Percentiles rank a stretch among this genome's conserved stretches.
Conservation (phyloP, 2,797 vertebrate genomes). For the Halcyon badia region DNA sequence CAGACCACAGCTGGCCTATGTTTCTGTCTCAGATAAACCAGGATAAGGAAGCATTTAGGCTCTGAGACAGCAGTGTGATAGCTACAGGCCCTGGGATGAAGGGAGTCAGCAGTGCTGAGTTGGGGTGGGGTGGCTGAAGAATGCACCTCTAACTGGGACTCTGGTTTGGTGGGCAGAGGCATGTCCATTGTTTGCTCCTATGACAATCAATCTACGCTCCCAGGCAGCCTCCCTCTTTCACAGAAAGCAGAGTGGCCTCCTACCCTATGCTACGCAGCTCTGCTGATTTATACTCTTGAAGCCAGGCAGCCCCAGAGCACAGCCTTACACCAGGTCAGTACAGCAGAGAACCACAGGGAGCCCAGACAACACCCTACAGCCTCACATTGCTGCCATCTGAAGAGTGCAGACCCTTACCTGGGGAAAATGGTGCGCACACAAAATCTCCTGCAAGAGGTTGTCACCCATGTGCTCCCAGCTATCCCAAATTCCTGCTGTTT, state of each 20-base stretch:
- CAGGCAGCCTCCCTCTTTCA: background rate
- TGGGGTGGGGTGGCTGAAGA: background rate
- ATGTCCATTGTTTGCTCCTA: background rate
- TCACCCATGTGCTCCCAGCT: background rate
- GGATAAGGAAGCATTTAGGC: background rate
- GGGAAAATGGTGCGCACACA: background rate
- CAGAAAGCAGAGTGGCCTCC: background rate
- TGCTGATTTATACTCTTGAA: background rate
- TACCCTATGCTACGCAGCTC: accelerated
- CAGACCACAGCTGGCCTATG: background rate
- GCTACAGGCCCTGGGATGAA: background rate
- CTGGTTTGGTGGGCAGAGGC: background rate
- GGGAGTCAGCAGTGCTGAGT: background rate
- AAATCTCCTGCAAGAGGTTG: background rate
- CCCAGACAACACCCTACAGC: background rate
- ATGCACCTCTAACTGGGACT: background rate
- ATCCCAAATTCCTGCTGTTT: background rate
- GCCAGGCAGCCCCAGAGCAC: accelerated
- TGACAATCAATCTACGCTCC: background rate
- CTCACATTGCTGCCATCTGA: accelerated
- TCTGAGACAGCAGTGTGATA: background rate
- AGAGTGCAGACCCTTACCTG: background rate
- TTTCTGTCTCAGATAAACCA: background rate
- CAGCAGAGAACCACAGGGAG: background rate
- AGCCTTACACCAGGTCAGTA: background rate